A percentile compares a stretch with the other conserved stretches of the same genome.
These are phyloP conservation scores for Stenchaetothrips biformis DNA, from an alignment of 2,888 invertebrate genomes.

Conservation along the genomic window DNA sequence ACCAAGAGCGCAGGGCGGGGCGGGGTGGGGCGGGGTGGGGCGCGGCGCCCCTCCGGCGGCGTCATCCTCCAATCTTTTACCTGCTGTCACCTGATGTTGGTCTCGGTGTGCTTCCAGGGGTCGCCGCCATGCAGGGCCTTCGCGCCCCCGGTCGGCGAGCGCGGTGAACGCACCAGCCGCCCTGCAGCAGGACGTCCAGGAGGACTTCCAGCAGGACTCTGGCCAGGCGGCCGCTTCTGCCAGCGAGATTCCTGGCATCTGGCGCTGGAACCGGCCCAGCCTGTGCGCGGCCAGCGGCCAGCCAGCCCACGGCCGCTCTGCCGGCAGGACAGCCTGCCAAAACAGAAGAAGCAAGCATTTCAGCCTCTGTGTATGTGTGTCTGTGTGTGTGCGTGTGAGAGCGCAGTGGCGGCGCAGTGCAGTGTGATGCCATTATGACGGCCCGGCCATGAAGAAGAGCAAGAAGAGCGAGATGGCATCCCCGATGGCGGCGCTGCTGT, in stretches of 20 bases:
- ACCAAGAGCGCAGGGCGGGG: no score
- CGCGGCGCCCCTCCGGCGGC: no score
- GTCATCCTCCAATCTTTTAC: background rate
- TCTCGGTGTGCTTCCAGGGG: no score
- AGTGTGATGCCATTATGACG: background rate
- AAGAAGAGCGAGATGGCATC: background rate
- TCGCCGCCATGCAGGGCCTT: no score
- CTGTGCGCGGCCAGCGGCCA: background rate
- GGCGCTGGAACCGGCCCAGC: background rate
- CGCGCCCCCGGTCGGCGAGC: no score
- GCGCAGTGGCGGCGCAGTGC: background rate
- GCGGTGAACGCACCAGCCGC: no score
- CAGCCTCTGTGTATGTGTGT: background rate
- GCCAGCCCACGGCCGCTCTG: background rate
- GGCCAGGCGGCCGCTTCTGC: no score
- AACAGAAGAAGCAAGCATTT: background rate
- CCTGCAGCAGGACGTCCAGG: no score
- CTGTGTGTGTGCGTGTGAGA: background rate
- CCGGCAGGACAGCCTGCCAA: background rate
- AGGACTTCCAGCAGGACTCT: no score
- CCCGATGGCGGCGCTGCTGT: background rate
- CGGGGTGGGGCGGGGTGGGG: background rate
- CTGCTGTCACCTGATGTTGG: no score
- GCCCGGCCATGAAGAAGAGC: constrained; percentile 7
- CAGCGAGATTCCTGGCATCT: no score